These are phyloP conservation scores for Ciconia nigra DNA, from an alignment of 2,797 vertebrate genomes.

Conservation along the genomic window DNA sequence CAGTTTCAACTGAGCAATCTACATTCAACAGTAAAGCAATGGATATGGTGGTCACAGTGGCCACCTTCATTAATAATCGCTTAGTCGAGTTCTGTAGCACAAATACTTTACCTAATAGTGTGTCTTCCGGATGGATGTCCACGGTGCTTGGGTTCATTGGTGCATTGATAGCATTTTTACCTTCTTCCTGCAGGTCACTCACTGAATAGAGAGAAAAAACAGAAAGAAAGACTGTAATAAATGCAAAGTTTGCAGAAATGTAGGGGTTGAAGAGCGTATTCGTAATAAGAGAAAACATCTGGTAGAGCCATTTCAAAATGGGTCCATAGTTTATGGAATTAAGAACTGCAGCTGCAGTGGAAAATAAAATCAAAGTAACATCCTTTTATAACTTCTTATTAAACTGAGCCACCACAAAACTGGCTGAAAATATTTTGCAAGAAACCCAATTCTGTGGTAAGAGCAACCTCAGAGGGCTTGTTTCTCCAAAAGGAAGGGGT, in stretches of 20 bases:
- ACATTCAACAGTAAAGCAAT: neutral
- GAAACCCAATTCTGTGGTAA: neutral
- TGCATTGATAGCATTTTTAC: slow-evolving; percentile 92
- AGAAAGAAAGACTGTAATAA: neutral
- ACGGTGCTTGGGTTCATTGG: slow-evolving; percentile 82
- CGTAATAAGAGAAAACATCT: neutral
- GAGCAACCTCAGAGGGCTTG: neutral
- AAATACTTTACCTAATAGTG: slow-evolving; percentile 81
- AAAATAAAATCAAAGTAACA: slow-evolving; percentile 11
- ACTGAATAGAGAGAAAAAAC: slow-evolving; percentile 71
- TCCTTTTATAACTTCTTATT: neutral
- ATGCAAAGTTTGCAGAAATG: neutral
- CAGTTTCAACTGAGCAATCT: neutral
- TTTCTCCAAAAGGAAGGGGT: neutral
- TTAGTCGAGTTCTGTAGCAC: neutral
- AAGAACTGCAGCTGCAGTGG: neutral
- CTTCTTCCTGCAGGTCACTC: slow-evolving; percentile 94
- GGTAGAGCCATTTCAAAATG: neutral
- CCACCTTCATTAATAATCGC: neutral
- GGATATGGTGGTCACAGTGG: neutral
- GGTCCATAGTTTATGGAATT: neutral
- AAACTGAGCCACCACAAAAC: neutral
- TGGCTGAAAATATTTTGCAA: neutral
- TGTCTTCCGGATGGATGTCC: slow-evolving; percentile 90
- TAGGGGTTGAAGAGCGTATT: neutral